Evolutionary conservation across 2,888 invertebrate genomes (phyloP), one percentile per base, ranked within the genome.

Genomic region (Caenorhabditis wallacei): DNA sequence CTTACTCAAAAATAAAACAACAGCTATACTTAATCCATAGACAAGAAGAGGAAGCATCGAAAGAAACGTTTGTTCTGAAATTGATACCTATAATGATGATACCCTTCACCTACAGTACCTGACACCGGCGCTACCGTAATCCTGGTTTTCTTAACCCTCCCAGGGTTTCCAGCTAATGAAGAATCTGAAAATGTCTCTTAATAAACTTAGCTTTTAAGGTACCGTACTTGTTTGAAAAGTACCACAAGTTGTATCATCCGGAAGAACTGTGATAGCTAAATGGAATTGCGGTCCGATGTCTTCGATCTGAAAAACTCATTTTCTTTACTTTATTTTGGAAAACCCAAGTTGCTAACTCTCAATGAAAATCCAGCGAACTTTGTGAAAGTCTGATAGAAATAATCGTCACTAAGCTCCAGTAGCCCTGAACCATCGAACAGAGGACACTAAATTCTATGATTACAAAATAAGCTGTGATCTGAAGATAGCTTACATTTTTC

Each of bases 401-500:
- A 63, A 0, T n/a, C 35, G 4, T 64, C 63, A 30, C 54, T 72
- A 2, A 13, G 26, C 20, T 63, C 63, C 2, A 53, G 16, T 10
- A 54, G 30, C 0, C 72, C 72, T 0, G 53, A 51, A 2, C 11
- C 24, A 35, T 72, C 72, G 8, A 72, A 72, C 7, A 61, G 16
- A 1, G 72, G 72, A 22, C 72, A 72, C 63, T 72, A 43, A 37
- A n/a, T n/a, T n/a, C n/a, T n/a, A n/a, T 51, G 37, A 43, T 43
- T 0, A 5, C 0, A 35, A 20, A 16, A 35, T 40, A 13, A 11
- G 4, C 11, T 3, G 0, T 24, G 1, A 13, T 1, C 3, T 7
- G 37, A 22, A 8, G n/a, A 10, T 26, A 53, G 37, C 2, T 26
- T 35, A 72, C 72, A 72, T 54, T 46, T 3, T 43, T 43, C 3